Evolutionary conservation across 2,888 invertebrate species (phyloP), one percentile per base, ranked within the genome.

Genomic region (Limnephilus auricula): DNA sequence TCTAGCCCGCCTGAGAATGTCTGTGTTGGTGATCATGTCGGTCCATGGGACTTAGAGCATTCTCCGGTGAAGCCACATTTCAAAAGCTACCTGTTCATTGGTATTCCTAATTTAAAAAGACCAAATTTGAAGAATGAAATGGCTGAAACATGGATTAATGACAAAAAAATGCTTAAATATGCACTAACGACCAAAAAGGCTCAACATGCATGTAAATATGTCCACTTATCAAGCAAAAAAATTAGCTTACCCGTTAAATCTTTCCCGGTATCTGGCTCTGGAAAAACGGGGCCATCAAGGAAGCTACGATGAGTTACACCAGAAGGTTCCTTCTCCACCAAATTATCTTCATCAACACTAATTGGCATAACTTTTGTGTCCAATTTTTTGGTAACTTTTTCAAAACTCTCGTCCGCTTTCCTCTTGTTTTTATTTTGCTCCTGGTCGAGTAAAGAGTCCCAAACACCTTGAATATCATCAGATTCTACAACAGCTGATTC

Each of bases 331-430:
- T 65, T 65, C 65, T 25, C 65, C n/a, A 65, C 6, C 25, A 65
- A 65, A 65, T 6, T 65, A n/a, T 65, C 31, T 79, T 45, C 86
- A 79, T 84, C 45, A 30, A 37, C 79, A 10, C 30, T 92, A n/a
- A 18, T 25, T 65, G 65, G 65, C 25, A 65, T 65, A 65, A 65
- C 65, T 34, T 90, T 90, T 25, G 90, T 90, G 65, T 90, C 90
- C 78, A 90, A 34, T 37, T 90, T 90, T 65, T 90, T 90, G 10
- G 50, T 31, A n/a, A 50, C 83, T 32, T 90, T 90, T 83, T 90
- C 90, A 15, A 90, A 50, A 50, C 90, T 90, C 30, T 90, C 90
- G 30, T 90, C 90, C 65, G 90, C 90, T 65, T 90, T 90, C 18
- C 90, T 90, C 78, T 90, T 90, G 34, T 83, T 90, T 34, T 25